Base-by-base conservation (phyloP, 2,797 vertebrate genomes). In the Pseudochirops cupreus region DNA sequence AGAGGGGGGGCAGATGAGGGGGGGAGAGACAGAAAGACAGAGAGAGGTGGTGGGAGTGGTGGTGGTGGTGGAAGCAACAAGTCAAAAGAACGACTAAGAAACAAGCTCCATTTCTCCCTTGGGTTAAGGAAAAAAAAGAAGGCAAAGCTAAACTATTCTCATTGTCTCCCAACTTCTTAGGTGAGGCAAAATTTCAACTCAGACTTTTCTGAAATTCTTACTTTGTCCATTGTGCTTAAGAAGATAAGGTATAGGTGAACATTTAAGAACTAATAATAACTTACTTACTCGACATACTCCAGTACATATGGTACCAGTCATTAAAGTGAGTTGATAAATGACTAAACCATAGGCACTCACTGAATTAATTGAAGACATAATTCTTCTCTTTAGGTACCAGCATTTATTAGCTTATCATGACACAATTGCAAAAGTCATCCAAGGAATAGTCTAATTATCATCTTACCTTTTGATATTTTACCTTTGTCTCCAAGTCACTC, bases 1-100 rank as follows among this genome's bases (percentile, higher is more conserved):
- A 29, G 3, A 46, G 5, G 18, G 1, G 3, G 5, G 7, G 5
- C 0, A 16, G 0, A 3, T 9, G 7, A 31, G 29, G 3, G 28
- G 12, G 58, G 31, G 29, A 29, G 28, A 59, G 28, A 59, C 9
- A 59, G 58, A 29, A 11, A 31, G 28, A 59, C 28, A 59, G 24
- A 59, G 28, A 59, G 28, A 59, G 46, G 26, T 39, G 2, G 28
- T 33, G 5, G 16, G 9, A 39, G 10, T 46, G 46, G 46, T 46
- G 46, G 46, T 46, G 46, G 46, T 46, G 7, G 21, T 82, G 24
- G 39, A 82, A 24, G 21, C 21, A 82, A 46, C 13, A 82, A 82
- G 3, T 82, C 0, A 46, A 46, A 82, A 82, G 18, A 46, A 46
- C 11, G 39, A 82, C 7, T 46, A 46, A 28, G 57, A 58, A 58